phyloP scores from a whole-genome alignment of 2,113 vertebrate genomes.

The Grallaria varia region DNA sequence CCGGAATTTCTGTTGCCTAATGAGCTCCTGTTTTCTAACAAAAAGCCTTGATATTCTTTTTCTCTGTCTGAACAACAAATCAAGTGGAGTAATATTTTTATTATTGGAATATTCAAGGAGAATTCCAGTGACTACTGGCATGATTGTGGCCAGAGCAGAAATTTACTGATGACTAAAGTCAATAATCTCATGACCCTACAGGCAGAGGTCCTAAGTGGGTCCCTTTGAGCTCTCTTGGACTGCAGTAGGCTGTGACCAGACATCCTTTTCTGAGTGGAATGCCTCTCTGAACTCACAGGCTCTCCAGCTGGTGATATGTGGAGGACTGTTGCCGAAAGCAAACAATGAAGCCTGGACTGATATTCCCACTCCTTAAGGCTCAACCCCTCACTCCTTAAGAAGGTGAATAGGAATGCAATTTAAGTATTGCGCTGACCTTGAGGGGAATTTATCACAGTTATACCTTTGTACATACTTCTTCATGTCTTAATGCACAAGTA shows the following conservation, averaged over 20 bases:
- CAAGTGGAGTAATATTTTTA: neutral
- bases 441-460: neutral
- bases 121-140: neutral
- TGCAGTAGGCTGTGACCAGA: neutral
- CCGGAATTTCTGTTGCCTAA: neutral
- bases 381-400: neutral
- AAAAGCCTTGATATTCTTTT: neutral
- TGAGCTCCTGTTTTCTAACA: neutral
- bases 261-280: neutral
- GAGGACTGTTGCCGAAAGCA: neutral
- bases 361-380: neutral
- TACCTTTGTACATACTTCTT: neutral
- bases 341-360: neutral
- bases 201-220: neutral
- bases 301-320: neutral
- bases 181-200: neutral
- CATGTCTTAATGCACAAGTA: neutral
- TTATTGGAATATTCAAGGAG: neutral
- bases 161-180: neutral
- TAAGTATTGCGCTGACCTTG: neutral
- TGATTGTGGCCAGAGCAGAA: neutral
- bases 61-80: neutral
- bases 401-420: neutral
- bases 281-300: neutral
- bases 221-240: neutral